phyloP scores from a whole-genome alignment of 2,888 invertebrate genomes.

The Torymus auratus region DNA sequence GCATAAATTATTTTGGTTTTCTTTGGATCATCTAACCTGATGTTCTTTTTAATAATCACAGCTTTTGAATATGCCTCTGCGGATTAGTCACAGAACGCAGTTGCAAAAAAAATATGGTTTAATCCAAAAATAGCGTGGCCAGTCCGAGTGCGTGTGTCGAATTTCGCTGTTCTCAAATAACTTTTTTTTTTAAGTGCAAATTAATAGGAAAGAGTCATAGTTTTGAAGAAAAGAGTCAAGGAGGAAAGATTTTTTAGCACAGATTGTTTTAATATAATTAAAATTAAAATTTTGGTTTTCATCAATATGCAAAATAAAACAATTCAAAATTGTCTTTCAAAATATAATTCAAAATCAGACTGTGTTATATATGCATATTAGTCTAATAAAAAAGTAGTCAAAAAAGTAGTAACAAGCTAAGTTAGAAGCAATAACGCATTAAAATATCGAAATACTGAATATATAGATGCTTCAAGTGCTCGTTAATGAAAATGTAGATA shows the following conservation, averaged over 20 bases:
- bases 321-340: not conserved
- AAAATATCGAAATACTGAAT: constrained; percentile 22
- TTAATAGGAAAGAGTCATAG: constrained; percentile 58
- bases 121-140: constrained; percentile 45
- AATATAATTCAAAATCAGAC: not conserved
- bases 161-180: constrained; percentile 43
- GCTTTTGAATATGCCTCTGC: constrained; percentile 46
- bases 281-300: constrained; percentile 4
- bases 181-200: constrained; percentile 57
- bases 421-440: constrained; percentile 3
- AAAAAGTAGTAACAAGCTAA: constrained; percentile 17
- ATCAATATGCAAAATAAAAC: not conserved
- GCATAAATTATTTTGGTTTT: constrained; percentile 60
- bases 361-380: not conserved
- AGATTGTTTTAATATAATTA: not conserved
- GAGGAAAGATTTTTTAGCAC: constrained; percentile 15
- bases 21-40: constrained; percentile 30
- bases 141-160: constrained; percentile 43
- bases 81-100: constrained; percentile 74
- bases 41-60: constrained; percentile 43
- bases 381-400: constrained; percentile 3
- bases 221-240: constrained; percentile 12
- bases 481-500: not conserved
- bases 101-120: constrained; percentile 44
- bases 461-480: not conserved